These are phyloP conservation scores for Misgurnus mizolepis DNA, from an alignment of 2,113 vertebrate species.

Conservation along the genomic window DNA sequence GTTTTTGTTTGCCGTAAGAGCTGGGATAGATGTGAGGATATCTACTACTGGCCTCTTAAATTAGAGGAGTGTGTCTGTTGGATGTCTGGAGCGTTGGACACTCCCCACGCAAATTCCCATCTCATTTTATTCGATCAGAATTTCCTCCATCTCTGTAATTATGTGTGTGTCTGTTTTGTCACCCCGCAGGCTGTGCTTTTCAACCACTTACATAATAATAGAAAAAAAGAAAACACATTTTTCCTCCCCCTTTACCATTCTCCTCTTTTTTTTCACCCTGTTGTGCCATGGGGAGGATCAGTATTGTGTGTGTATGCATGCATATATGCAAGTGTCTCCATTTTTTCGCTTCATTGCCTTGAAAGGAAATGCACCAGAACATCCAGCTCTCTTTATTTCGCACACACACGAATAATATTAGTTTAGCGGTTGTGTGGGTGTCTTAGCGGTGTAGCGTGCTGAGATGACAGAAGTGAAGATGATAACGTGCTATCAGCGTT, in stretches of 20 bases:
- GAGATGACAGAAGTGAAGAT: conserved; percentile 9
- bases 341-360: conserved; percentile 29
- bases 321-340: neutral
- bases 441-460: neutral
- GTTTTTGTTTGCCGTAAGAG: conserved; percentile 23
- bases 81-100: conserved; percentile 7
- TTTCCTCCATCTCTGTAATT: conserved; percentile 3
- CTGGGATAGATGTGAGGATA: conserved; percentile 21
- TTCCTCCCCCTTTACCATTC: conserved; percentile 1
- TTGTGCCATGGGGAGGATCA: conserved; percentile 27
- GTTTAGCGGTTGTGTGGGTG: conserved; percentile 28
- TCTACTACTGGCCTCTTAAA: conserved; percentile 44
- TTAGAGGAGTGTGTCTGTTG: conserved; percentile 21
- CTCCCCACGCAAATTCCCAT: conserved; percentile 3
- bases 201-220: conserved; percentile 45
- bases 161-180: conserved; percentile 17
- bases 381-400: conserved; percentile 22
- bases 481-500: conserved; percentile 17
- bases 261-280: conserved; percentile 20
- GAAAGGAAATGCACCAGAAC: conserved; percentile 26
- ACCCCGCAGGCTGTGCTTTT: conserved; percentile 22
- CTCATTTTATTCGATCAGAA: conserved; percentile 24
- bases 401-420: conserved; percentile 21
- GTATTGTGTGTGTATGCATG: conserved; percentile 27
- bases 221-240: conserved; percentile 33